Evolutionary conservation across 2,113 vertebrate genomes (phyloP).

Genomic region (Nerophis ophidion): DNA sequence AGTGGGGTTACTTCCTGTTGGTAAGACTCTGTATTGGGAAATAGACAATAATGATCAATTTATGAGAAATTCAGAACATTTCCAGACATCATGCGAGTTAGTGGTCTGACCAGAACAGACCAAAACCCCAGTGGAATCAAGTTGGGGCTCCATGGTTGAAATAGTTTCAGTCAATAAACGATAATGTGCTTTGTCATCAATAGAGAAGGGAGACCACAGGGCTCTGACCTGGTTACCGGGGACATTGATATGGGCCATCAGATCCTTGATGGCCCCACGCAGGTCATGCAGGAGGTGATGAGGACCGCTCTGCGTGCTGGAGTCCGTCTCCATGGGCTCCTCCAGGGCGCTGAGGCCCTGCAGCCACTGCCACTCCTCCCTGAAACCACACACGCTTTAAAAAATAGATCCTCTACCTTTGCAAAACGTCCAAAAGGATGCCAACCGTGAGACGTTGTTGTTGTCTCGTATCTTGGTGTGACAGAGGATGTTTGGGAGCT

Average conservation of each 20-base stretch:
- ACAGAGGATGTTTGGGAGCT: constrained; percentile 83
- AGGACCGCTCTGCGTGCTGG: constrained; percentile 68
- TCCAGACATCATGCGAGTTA: constrained; percentile 44
- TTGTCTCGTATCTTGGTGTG: constrained; percentile 86
- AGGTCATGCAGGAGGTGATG: constrained; percentile 79
- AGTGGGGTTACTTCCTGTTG: background rate
- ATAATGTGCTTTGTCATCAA: background rate
- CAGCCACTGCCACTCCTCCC: constrained; percentile 91
- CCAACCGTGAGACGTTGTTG: constrained; percentile 82
- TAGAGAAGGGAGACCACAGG: background rate
- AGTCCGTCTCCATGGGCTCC: constrained; percentile 64
- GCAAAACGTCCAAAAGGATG: background rate
- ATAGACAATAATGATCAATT: constrained; percentile 30
- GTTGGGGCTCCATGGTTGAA: constrained; percentile 23
- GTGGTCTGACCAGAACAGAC: constrained; percentile 44
- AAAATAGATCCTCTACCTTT: background rate
- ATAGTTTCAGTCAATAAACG: constrained; percentile 5
- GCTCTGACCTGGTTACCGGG: constrained; percentile 77
- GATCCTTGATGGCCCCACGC: constrained; percentile 75
- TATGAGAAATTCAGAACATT: constrained; percentile 37
- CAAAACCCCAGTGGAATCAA: constrained; percentile 25
- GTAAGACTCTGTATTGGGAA: constrained; percentile 13
- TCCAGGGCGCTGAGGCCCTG: constrained; percentile 74
- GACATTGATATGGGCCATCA: constrained; percentile 80
- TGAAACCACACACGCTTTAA: constrained; percentile 36